Conservation (phyloP, 2,113 vertebrate species). For the Pomatostomus ruficeps region DNA sequence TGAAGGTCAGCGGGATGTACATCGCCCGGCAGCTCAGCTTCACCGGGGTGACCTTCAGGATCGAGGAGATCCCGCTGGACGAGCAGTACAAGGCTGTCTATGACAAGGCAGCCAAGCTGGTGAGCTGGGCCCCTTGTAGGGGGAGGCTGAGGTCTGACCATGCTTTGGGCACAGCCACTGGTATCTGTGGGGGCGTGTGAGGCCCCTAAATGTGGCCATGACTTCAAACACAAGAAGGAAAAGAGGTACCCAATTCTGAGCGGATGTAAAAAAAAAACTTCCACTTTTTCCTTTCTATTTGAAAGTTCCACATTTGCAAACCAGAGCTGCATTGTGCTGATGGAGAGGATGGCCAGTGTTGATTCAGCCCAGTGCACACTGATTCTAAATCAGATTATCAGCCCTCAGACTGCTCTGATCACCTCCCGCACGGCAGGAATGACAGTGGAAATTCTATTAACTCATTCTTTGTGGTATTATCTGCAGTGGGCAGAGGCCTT, state of each 20-base stretch:
- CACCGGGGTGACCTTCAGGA: constrained; percentile 91
- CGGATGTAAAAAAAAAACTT: background rate
- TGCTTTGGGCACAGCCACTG: background rate
- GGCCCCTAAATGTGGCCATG: background rate
- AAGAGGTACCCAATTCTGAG: accelerated
- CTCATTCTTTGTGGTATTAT: background rate
- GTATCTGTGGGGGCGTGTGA: background rate
- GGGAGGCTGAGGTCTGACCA: background rate
- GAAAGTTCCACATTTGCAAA: background rate
- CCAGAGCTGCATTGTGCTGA: background rate
- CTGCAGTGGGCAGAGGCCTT: constrained; percentile 93
- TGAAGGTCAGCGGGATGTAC: constrained; percentile 99
- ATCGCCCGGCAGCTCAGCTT: constrained; percentile 98
- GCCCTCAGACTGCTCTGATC: background rate
- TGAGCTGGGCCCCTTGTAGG: constrained; percentile 49
- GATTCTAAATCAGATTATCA: background rate
- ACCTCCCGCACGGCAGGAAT: background rate
- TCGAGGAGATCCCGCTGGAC: constrained; percentile 92
- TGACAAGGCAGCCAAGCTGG: constrained; percentile 93
- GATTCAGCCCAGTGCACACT: background rate
- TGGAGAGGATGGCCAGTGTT: background rate
- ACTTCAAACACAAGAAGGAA: background rate
- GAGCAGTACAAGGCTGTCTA: constrained; percentile 86
- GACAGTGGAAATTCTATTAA: accelerated
- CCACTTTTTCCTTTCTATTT: background rate